These are phyloP conservation scores for Hippocampus guttulatus DNA, from an alignment of 2,113 vertebrate genomes.

Conservation along the genomic window DNA sequence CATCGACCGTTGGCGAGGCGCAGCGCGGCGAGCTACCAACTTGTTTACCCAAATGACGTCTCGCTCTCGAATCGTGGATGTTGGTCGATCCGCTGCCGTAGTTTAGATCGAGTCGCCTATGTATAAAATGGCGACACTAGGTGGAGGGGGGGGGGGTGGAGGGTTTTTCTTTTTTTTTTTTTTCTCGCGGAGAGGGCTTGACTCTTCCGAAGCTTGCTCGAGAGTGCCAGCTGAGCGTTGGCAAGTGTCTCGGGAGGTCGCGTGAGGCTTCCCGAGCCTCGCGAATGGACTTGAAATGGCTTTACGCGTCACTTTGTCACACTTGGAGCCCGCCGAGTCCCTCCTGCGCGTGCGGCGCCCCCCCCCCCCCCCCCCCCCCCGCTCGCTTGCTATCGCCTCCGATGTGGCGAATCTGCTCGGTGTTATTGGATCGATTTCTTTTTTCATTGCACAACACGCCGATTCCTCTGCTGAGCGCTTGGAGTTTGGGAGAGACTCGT, in stretches of 20 bases:
- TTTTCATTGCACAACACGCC: conserved; percentile 60
- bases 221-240: conserved; percentile 49
- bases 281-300: conserved; percentile 63
- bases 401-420: conserved; percentile 67
- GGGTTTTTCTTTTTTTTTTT: conserved; percentile 9
- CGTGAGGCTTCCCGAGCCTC: conserved; percentile 56
- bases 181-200: conserved; percentile 40
- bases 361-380: conserved; percentile 14
- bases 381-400: conserved; percentile 52
- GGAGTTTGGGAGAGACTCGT: conserved; percentile 16
- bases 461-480: conserved; percentile 29
- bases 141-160: conserved; percentile 66
- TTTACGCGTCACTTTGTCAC: conserved; percentile 71
- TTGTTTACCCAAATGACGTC: conserved; percentile 61
- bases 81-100: conserved; percentile 65
- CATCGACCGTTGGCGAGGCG: conserved; percentile 44
- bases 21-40: conserved; percentile 51
- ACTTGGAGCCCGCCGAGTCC: conserved; percentile 48
- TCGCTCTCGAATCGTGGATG: conserved; percentile 60
- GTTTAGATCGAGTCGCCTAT: conserved; percentile 77
- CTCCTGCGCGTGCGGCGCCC: conserved; percentile 31
- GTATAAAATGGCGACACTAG: conserved; percentile 82
- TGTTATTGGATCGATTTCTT: conserved; percentile 10
- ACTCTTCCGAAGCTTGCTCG: conserved; percentile 60
- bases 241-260: conserved; percentile 42